Conservation (phyloP, 53 echinoderm and acorn worm species). For the Arbacia lixula region DNA sequence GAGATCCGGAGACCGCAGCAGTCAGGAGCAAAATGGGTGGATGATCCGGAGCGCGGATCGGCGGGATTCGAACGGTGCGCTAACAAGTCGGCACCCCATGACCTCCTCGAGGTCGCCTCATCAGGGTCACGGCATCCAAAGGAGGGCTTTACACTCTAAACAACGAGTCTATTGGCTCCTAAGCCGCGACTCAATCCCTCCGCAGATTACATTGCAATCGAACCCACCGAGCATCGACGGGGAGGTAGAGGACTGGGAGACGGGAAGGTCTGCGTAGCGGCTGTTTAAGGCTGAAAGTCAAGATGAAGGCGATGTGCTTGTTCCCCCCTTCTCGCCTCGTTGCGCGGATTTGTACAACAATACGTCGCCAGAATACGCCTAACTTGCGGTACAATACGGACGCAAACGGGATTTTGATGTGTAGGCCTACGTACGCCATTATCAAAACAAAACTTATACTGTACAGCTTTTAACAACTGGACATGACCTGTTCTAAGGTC, state of each 20-base stretch:
- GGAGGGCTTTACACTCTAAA: constrained; percentile 56
- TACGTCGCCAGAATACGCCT: too few relatives aligned
- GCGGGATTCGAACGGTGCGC: constrained; percentile 7
- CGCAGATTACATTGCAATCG: constrained; percentile 43
- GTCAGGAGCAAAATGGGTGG: background rate
- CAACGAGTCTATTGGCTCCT: constrained; percentile 55
- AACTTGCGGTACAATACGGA: too few relatives aligned
- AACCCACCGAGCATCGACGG: constrained; percentile 29
- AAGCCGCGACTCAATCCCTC: constrained; percentile 39
- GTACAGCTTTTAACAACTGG: too few relatives aligned
- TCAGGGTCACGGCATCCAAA: constrained; percentile 38
- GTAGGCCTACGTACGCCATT: too few relatives aligned
- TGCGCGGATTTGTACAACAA: too few relatives aligned
- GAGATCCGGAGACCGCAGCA: background rate
- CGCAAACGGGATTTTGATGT: too few relatives aligned
- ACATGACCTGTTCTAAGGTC: too few relatives aligned
- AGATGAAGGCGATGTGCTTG: background rate
- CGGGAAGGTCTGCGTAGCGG: constrained; percentile 20
- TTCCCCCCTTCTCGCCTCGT: too few relatives aligned
- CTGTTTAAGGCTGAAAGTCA: constrained; percentile 38
- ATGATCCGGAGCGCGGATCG: background rate
- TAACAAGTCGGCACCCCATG: constrained; percentile 44
- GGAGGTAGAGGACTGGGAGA: constrained; percentile 20
- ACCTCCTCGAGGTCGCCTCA: constrained; percentile 28
- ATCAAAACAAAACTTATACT: too few relatives aligned